Evolutionary conservation across 2,888 invertebrate genomes (phyloP).

Genomic region (Yponomeuta malinellus): DNA sequence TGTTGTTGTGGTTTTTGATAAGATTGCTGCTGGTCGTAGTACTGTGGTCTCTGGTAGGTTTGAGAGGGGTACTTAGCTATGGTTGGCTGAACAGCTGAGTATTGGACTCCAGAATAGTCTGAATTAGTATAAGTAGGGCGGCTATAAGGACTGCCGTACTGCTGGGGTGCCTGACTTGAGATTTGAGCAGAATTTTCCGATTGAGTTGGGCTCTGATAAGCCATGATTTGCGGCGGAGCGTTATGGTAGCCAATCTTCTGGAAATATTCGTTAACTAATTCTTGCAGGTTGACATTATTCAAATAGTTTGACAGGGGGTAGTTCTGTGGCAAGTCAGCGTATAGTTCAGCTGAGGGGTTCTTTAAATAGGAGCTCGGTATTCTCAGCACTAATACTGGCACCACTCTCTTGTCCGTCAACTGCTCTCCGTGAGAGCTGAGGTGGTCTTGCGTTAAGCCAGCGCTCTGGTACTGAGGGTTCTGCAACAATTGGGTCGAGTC

Average conservation of each 20-base stretch:
- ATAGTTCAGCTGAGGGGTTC: slow-evolving; percentile 69
- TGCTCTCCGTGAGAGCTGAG: slow-evolving; percentile 56
- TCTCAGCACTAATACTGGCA: slow-evolving; percentile 75
- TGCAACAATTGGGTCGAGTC: slow-evolving; percentile 59
- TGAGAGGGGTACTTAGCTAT: slow-evolving; percentile 58
- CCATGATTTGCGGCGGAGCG: slow-evolving; percentile 58
- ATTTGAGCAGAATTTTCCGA: slow-evolving; percentile 27
- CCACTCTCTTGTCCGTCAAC: slow-evolving; percentile 39
- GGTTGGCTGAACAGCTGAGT: slow-evolving; percentile 67
- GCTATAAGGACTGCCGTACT: slow-evolving; percentile 56
- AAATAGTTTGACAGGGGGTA: slow-evolving; percentile 72
- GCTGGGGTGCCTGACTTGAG: slow-evolving; percentile 41
- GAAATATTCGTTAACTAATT: slow-evolving; percentile 71
- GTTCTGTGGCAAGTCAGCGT: slow-evolving; percentile 72
- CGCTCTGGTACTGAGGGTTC: slow-evolving; percentile 66
- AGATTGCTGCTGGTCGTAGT: slow-evolving; percentile 25
- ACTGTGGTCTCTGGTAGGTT: slow-evolving; percentile 31
- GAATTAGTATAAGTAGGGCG: slow-evolving; percentile 61
- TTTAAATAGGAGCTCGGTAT: slow-evolving; percentile 74
- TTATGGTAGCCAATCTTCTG: slow-evolving; percentile 58
- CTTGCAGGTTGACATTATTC: slow-evolving; percentile 74
- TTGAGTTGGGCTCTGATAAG: slow-evolving; percentile 40
- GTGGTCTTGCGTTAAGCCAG: slow-evolving; percentile 65
- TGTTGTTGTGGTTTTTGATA: slow-evolving; percentile 8
- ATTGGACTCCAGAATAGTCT: slow-evolving; percentile 63